Evolutionary conservation across 2,888 invertebrate species (phyloP).

Genomic region (Eupithecia subumbrata): DNA sequence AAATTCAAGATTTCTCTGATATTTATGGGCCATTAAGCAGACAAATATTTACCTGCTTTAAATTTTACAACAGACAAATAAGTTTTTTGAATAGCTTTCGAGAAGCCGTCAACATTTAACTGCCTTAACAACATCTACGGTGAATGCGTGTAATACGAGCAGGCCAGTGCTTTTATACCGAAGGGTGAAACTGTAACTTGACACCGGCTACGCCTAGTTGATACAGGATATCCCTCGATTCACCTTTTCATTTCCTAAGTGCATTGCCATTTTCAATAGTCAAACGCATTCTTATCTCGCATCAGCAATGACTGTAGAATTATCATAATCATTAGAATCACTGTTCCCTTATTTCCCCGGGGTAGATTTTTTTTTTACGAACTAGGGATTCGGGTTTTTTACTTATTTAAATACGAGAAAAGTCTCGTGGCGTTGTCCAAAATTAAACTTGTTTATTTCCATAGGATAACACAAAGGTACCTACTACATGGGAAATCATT

Average conservation of each 20-base stretch:
- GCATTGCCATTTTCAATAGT: constrained; percentile 56
- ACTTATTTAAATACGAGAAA: no score
- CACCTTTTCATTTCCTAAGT: constrained; percentile 79
- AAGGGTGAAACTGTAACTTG: constrained; percentile 74
- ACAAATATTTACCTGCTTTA: not conserved
- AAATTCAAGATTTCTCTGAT: not conserved
- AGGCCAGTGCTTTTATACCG: constrained; percentile 72
- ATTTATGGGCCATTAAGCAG: not conserved
- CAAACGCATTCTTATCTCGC: constrained; percentile 62
- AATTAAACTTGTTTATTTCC: no score
- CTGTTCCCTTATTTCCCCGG: not conserved
- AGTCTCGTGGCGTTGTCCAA: no score
- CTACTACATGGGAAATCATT: no score
- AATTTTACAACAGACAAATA: not conserved
- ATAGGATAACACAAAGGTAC: no score
- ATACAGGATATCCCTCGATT: constrained; percentile 61
- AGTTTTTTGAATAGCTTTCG: not conserved
- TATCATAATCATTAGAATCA: constrained; percentile 8
- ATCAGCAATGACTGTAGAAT: constrained; percentile 11
- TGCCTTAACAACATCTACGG: constrained; percentile 18
- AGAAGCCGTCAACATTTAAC: constrained; percentile 5
- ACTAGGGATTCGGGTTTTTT: not conserved
- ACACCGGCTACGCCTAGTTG: constrained; percentile 69
- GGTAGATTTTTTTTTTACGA: not conserved
- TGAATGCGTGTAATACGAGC: constrained; percentile 71